Percentiles rank a stretch among this genome's conserved stretches.
Conservation (phyloP, 2,888 invertebrate species). For the Andrena bucephala region DNA sequence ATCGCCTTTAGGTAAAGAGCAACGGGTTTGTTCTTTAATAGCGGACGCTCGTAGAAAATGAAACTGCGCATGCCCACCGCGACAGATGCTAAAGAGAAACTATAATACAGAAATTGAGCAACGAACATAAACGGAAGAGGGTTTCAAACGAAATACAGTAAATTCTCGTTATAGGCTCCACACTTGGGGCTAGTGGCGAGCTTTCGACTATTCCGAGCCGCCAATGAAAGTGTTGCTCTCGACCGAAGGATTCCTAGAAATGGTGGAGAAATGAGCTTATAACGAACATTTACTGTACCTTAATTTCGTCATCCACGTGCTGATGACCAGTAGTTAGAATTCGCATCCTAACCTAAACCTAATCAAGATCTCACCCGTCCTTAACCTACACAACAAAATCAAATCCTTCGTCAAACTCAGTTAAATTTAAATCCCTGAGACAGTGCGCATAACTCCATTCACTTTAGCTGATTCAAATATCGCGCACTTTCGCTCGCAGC, state of each 20-base stretch:
- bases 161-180: not conserved
- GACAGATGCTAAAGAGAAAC: not conserved
- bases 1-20: slow-evolving; percentile 13
- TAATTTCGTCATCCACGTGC: too few relatives aligned
- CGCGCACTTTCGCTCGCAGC: not conserved
- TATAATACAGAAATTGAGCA: slow-evolving; percentile 5
- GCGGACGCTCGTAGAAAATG: slow-evolving; percentile 23
- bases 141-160: not conserved
- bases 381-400: not conserved
- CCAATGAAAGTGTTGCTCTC: too few relatives aligned
- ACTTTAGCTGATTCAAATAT: not conserved
- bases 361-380: not conserved
- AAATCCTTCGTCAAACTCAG: not conserved
- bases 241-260: too few relatives aligned
- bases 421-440: not conserved
- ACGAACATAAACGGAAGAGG: slow-evolving; percentile 8
- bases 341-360: not conserved
- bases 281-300: too few relatives aligned
- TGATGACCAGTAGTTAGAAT: not conserved
- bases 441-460: not conserved
- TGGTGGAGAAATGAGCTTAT: too few relatives aligned
- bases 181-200: too few relatives aligned
- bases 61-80: slow-evolving; percentile 16
- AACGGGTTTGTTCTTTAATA: not conserved
- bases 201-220: too few relatives aligned